Conservation (phyloP, 2,888 invertebrate genomes). For the Lutraria lutraria region DNA sequence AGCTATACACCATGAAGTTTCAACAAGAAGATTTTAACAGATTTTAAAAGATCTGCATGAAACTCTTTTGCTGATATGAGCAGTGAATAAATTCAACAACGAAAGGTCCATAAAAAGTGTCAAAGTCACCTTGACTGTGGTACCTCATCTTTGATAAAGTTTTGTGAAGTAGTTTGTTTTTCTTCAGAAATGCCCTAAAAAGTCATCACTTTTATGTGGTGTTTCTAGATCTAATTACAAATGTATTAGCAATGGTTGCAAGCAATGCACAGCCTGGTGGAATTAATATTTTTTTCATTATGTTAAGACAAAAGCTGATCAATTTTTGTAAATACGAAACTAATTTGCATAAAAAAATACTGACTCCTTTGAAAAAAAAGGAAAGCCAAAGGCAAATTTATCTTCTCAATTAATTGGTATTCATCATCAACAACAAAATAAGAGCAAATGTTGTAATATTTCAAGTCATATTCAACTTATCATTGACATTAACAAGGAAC, state of each 20-base stretch:
- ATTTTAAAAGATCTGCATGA: neutral
- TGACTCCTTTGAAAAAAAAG: neutral
- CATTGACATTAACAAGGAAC: no score
- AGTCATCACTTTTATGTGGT: neutral
- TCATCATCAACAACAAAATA: neutral
- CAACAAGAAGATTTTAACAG: neutral
- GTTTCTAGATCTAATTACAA: no score
- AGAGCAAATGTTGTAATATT: neutral
- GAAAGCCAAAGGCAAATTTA: neutral
- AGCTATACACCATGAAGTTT: neutral
- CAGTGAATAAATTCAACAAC: neutral
- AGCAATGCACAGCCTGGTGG: neutral
- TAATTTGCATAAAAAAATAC: constrained; percentile 20
- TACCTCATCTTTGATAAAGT: neutral
- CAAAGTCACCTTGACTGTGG: neutral
- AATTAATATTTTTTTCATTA: neutral
- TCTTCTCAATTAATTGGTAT: neutral
- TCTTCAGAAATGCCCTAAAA: neutral
- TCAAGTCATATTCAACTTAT: neutral
- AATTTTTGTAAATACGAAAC: constrained; percentile 12
- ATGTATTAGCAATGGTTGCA: neutral
- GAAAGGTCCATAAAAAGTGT: neutral
- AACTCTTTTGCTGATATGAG: neutral
- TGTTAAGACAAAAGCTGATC: constrained; percentile 16
- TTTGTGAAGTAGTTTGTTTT: neutral